phyloP scores from a whole-genome alignment of 2,797 vertebrate genomes.

The Tolypeutes matacus region DNA sequence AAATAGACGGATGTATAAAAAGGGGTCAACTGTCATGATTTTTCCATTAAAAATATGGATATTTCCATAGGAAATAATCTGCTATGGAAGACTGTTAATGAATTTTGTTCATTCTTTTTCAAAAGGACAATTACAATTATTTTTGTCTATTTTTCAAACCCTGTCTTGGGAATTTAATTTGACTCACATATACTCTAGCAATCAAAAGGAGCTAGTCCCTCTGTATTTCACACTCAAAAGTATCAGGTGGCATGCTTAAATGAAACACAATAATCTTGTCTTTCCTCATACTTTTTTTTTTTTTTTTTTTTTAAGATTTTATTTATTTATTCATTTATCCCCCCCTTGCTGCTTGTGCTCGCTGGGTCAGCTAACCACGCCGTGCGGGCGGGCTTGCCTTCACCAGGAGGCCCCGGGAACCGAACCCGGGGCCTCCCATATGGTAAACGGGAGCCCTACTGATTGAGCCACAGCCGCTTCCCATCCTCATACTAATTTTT shows the following conservation, averaged over 20 bases:
- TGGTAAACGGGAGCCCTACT: too few relatives aligned
- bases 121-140: not conserved
- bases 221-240: not conserved
- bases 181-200: not conserved
- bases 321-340: too few relatives aligned
- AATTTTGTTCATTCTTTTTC: not conserved
- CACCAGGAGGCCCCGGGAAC: too few relatives aligned
- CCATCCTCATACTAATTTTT: not conserved
- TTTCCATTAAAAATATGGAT: not conserved
- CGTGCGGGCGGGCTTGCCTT: too few relatives aligned
- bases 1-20: not conserved
- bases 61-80: too few relatives aligned
- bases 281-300: too few relatives aligned
- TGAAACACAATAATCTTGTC: not conserved
- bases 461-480: too few relatives aligned
- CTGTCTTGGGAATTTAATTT: not conserved
- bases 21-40: not conserved
- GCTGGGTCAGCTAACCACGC: too few relatives aligned
- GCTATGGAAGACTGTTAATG: not conserved
- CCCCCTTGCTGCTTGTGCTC: too few relatives aligned
- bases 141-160: not conserved
- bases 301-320: too few relatives aligned
- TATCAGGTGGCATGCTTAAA: not conserved
- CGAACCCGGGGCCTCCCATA: too few relatives aligned
- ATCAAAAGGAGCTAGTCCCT: not conserved